Conservation (phyloP, 2,113 vertebrate species). For the Chaetorhynchus papuensis region DNA sequence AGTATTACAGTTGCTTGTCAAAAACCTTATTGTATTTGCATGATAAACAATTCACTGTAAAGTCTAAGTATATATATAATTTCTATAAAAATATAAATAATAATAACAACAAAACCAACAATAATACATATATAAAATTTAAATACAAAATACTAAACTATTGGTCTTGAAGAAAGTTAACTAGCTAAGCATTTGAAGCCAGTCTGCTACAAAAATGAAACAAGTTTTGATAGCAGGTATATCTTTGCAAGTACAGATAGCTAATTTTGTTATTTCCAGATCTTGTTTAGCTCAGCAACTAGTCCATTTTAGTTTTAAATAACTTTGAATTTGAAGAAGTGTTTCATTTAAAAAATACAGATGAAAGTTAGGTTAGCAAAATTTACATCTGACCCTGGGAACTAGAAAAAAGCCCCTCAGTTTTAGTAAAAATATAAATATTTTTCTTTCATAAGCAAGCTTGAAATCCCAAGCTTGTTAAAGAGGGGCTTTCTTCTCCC, state of each 20-base stretch:
- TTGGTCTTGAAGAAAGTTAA: background rate
- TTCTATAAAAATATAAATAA: background rate
- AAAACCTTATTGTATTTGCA: background rate
- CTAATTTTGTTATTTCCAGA: background rate
- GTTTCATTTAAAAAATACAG: background rate
- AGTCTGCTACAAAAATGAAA: background rate
- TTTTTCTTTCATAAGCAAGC: background rate
- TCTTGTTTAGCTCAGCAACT: background rate
- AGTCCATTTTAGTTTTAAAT: background rate
- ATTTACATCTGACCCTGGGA: background rate
- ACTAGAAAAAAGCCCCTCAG: background rate
- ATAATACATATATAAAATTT: background rate
- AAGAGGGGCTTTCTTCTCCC: background rate
- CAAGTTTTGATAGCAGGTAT: background rate
- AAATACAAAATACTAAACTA: background rate
- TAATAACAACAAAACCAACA: background rate
- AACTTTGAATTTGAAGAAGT: background rate
- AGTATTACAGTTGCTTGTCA: background rate
- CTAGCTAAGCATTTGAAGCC: background rate
- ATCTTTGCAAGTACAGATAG: background rate
- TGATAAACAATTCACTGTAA: background rate
- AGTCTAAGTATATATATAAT: background rate
- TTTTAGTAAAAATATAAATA: background rate
- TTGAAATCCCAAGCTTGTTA: background rate
- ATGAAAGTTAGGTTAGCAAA: background rate